Conservation (phyloP, 1,140 invertebrate genomes). For the Trichonephila clavipes region DNA sequence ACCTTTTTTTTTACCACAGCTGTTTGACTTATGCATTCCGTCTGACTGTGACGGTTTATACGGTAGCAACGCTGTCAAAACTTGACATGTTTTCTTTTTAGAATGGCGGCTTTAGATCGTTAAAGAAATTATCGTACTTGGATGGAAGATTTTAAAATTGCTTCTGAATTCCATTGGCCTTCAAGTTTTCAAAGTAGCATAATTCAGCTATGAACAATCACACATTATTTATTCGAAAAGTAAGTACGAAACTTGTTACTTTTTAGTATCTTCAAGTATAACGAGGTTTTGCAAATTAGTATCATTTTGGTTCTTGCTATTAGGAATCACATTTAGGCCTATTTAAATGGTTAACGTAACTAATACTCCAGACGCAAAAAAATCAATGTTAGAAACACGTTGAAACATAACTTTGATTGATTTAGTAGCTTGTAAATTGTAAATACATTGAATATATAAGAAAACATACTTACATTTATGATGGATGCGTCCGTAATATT, state of each 20-base stretch:
- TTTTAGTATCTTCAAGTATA: conserved; percentile 13
- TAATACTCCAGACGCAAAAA: conserved; percentile 12
- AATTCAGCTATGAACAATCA: conserved; percentile 16
- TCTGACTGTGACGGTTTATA: conserved; percentile 73
- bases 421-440: background rate
- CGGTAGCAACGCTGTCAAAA: conserved; percentile 74
- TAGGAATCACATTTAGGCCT: conserved; percentile 54
- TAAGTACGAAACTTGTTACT: conserved; percentile 53
- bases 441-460: background rate
- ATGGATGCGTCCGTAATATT: background rate
- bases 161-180: conserved; percentile 27
- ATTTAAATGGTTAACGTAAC: conserved; percentile 56
- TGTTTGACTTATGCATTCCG: conserved; percentile 75
- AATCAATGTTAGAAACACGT: background rate
- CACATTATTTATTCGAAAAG: background rate
- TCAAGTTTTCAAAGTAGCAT: conserved; percentile 8
- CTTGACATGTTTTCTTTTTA: conserved; percentile 76
- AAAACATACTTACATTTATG: background rate
- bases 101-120: conserved; percentile 75
- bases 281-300: conserved; percentile 35
- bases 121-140: conserved; percentile 71
- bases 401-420: background rate
- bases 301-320: conserved; percentile 48
- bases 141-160: conserved; percentile 66
- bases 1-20: conserved; percentile 75